Conservation (phyloP, 2,113 vertebrate genomes). For the Climacteris rufus region DNA sequence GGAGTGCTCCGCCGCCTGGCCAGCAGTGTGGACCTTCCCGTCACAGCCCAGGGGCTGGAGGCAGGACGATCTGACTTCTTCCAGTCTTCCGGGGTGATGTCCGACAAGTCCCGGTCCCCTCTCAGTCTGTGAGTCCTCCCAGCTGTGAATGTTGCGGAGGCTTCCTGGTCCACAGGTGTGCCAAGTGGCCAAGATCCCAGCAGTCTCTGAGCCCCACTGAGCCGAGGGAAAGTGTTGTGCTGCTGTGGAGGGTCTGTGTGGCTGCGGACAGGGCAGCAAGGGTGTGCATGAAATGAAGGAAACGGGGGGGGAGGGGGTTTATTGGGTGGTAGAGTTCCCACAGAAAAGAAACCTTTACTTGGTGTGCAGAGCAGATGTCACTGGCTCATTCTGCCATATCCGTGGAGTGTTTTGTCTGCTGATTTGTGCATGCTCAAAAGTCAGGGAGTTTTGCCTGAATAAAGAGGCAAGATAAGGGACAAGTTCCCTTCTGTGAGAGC, state of each 20-base stretch:
- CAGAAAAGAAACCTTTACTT: background rate
- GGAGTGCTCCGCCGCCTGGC: background rate
- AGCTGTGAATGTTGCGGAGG: background rate
- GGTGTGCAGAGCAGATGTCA: background rate
- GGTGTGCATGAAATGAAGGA: background rate
- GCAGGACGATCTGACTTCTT: slow-evolving; percentile 17
- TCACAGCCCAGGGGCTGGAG: slow-evolving; percentile 2
- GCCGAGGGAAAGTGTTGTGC: fast-evolving
- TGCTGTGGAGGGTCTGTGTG: background rate
- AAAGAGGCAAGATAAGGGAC: background rate
- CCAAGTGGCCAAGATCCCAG: background rate
- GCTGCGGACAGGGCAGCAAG: fast-evolving
- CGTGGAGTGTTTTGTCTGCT: background rate
- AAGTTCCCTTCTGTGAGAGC: background rate
- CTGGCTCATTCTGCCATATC: fast-evolving
- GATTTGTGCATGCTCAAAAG: fast-evolving
- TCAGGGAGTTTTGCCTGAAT: background rate
- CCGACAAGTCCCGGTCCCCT: background rate
- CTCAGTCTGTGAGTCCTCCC: background rate
- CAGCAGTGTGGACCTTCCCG: background rate
- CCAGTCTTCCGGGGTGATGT: slow-evolving; percentile 4
- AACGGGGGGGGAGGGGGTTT: fast-evolving
- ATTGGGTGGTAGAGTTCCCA: background rate
- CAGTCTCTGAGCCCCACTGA: fast-evolving
- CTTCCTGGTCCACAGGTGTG: background rate